Conservation (phyloP, 2,888 invertebrate genomes). For the Caenorhabditis sp. region DNA sequence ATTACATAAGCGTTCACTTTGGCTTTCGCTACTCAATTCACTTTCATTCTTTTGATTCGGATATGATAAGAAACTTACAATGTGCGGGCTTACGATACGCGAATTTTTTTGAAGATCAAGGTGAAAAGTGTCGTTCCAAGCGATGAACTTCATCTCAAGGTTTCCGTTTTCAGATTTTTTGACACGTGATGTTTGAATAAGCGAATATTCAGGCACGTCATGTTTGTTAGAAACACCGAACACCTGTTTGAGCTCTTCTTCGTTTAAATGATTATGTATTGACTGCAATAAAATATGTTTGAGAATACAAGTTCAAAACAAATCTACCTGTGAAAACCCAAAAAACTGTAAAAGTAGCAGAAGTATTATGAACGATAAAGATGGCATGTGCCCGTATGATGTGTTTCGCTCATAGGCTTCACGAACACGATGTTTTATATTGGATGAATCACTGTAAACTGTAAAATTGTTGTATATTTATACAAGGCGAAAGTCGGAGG, state of each 20-base stretch:
- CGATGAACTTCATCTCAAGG: conserved; percentile 52
- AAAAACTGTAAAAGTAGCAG: conserved; percentile 26
- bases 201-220: conserved; percentile 50
- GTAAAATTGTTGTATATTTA: neutral
- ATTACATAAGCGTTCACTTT: conserved; percentile 16
- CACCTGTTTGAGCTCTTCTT: conserved; percentile 61
- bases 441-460: neutral
- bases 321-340: conserved; percentile 33
- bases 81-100: conserved; percentile 59
- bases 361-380: conserved; percentile 36
- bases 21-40: conserved; percentile 7
- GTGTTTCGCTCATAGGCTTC: conserved; percentile 44
- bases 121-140: conserved; percentile 63
- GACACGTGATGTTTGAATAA: conserved; percentile 24
- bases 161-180: conserved; percentile 26
- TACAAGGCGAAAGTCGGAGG: neutral
- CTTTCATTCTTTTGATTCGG: conserved; percentile 6
- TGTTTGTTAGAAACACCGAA: conserved; percentile 64
- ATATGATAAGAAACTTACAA: conserved; percentile 36
- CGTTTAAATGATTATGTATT: conserved; percentile 60
- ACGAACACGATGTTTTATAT: conserved; percentile 14
- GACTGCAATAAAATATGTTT: conserved; percentile 45
- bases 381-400: conserved; percentile 45
- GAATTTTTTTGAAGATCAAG: conserved; percentile 58
- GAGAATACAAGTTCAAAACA: neutral